Base-by-base conservation (phyloP, 2,797 vertebrate genomes). In the Lacerta agilis region DNA sequence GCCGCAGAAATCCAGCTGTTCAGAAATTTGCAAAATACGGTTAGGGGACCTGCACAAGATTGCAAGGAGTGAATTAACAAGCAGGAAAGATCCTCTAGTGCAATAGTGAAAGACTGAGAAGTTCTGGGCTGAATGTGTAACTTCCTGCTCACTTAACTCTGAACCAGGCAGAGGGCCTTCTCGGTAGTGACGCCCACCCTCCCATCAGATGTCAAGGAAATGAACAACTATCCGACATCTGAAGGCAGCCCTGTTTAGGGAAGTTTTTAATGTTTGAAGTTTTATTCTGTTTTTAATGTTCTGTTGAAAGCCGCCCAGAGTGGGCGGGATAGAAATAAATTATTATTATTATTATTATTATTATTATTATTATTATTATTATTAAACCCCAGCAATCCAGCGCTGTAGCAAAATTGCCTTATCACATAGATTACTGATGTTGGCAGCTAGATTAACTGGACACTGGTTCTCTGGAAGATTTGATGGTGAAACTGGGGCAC, bases 1-100 rank as follows among this genome's bases (percentile, higher is more conserved):
- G 0, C 8, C 69, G 23, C 43, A 79, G 36, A 17, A 81, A 29
- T 43, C 77, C 76, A 79, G 2, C 43, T 86, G 7, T 0, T 0
- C 0, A 67, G 38, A 38, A 83, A 33, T 4, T 20, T 75, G 9
- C 1, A 55, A 55, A 85, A 45, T 66, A 45, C 11, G 8, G 45
- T 20, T 8, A n/a, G 5, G 67, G 41, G 43, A 25, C 20, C 36
- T 85, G 17, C 25, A 67, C 13, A 29, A 84, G 33, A 75, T 29
- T 17, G 33, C 25, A 75, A 15, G 27, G 20, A 43, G 58, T n/a
- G 61, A 8, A 55, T 58, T 73, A 55, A 36, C 69, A 55, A 10
- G 72, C 36, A 10, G 67, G 58, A n/a, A 43, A 64, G 18, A 75
- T 25, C 11, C 17, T 77, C 75, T 49, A 49, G 43, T 49, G 43